Evolutionary conservation across 2,113 vertebrate genomes (phyloP), one percentile per base, ranked within the genome.

Genomic region (Phylloscopus trochiloides): DNA sequence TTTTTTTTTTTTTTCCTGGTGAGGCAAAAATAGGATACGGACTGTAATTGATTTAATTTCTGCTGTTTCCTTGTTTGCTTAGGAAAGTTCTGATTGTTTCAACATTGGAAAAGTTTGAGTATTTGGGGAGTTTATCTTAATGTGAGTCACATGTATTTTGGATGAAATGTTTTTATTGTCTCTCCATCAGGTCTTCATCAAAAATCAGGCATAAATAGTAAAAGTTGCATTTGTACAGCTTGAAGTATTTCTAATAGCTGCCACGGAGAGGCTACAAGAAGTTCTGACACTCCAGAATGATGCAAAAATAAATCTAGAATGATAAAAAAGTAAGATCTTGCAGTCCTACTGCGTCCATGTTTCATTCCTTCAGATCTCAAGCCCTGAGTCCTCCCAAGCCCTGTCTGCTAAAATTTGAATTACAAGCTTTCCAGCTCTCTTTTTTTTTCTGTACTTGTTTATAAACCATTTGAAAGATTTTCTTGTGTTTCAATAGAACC

Each of bases 41-140:
- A 59, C 21, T 36, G 32, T 31, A 92, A 90, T 51, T 87, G 47
- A 91, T 89, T 92, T 90, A 88, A 91, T 91, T 72, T 80, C 63
- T 81, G 40, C 3, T 29, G 61, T 66, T 87, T 59, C 4, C 28
- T 79, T 68, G 31, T 50, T 88, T 86, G 52, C 36, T 92, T 92
- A 87, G 80, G 43, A 48, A 81, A 81, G 31, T 21, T 51, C 74
- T 86, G 32, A 67, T 95, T 85, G 87, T 54, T 94, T 83, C 31
- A 63, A 19, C 54, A 57, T 40, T 75, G 17, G 36, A 72, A 92
- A 84, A 34, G 40, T 81, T 48, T 77, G 31, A 72, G 29, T 47
- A 63, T 51, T 88, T 74, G 12, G 12, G 8, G 9, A 20, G 17
- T 36, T 91, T 77, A 40, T 74, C 55, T 63, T 80, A 81, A 72